phyloP scores from a whole-genome alignment of 2,113 vertebrate species.

The Lepus europaeus region DNA sequence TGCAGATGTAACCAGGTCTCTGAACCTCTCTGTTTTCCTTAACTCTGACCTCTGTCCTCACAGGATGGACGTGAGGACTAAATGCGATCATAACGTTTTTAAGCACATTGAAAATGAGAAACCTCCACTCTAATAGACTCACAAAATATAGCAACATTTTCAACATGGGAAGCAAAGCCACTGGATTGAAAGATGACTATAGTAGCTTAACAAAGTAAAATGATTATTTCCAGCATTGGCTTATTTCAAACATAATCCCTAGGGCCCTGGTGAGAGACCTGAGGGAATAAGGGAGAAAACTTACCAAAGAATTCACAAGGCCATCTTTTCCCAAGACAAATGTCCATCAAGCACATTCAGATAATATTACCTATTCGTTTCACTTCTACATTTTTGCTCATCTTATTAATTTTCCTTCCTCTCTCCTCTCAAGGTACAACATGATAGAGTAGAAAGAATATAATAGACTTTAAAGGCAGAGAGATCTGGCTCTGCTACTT shows the following conservation, averaged over 20 bases:
- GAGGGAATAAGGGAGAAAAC: neutral
- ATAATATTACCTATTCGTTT: neutral
- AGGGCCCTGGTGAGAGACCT: neutral
- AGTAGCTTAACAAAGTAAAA: neutral
- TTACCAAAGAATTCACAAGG: neutral
- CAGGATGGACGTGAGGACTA: neutral
- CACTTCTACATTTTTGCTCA: neutral
- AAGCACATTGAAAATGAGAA: conserved; percentile 29
- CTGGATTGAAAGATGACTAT: neutral
- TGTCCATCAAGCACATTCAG: neutral
- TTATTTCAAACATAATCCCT: conserved; percentile 25
- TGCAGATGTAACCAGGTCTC: neutral
- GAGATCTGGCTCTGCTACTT: neutral
- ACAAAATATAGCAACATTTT: neutral
- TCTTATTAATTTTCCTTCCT: neutral
- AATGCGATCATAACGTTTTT: conserved; percentile 20
- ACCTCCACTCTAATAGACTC: neutral
- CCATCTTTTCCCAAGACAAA: neutral
- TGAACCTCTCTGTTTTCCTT: conserved; percentile 39
- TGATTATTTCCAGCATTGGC: neutral
- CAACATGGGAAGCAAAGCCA: neutral
- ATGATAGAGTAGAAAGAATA: neutral
- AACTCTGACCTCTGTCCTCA: neutral
- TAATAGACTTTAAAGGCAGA: neutral
- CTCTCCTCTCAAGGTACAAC: neutral